Evolutionary conservation across 2,888 invertebrate species (phyloP).

Genomic region (Acleris emargana): DNA sequence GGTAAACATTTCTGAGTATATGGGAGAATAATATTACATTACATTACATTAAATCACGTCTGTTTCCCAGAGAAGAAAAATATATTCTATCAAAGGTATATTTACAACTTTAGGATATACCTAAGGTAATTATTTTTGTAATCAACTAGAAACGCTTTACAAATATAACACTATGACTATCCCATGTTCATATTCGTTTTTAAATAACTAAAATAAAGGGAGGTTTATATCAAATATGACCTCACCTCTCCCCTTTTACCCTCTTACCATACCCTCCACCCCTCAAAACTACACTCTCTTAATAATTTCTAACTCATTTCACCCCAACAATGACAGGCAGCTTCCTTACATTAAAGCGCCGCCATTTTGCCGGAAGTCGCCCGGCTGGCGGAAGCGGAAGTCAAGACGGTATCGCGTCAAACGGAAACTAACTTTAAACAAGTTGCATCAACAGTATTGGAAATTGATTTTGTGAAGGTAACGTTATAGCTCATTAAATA

Average conservation of each 20-base stretch:
- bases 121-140: too few species aligned
- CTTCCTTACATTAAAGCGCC: constrained; percentile 32
- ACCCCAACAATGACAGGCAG: constrained; percentile 33
- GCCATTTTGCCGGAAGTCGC: constrained; percentile 43
- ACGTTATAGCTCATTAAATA: background rate
- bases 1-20: too few species aligned
- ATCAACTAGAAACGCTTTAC: too few species aligned
- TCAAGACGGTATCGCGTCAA: constrained; percentile 55
- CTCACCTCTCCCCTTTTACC: background rate
- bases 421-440: constrained; percentile 51
- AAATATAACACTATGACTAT: too few species aligned
- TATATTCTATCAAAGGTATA: too few species aligned
- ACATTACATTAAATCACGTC: too few species aligned
- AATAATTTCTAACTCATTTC: constrained; percentile 35
- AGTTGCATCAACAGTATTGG: constrained; percentile 46
- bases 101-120: too few species aligned
- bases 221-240: background rate
- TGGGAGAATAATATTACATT: too few species aligned
- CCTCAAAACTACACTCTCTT: constrained; percentile 10
- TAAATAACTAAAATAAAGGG: too few species aligned
- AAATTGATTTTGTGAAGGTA: constrained; percentile 52
- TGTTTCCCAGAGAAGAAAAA: too few species aligned
- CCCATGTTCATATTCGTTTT: too few species aligned
- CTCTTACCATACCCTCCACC: background rate
- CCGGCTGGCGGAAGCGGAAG: constrained; percentile 50